A percentile compares a stretch with the other conserved stretches of the same genome.
Evolutionary conservation across 1,140 invertebrate genomes (phyloP).

Genomic region (Luehdorfia chinensis): DNA sequence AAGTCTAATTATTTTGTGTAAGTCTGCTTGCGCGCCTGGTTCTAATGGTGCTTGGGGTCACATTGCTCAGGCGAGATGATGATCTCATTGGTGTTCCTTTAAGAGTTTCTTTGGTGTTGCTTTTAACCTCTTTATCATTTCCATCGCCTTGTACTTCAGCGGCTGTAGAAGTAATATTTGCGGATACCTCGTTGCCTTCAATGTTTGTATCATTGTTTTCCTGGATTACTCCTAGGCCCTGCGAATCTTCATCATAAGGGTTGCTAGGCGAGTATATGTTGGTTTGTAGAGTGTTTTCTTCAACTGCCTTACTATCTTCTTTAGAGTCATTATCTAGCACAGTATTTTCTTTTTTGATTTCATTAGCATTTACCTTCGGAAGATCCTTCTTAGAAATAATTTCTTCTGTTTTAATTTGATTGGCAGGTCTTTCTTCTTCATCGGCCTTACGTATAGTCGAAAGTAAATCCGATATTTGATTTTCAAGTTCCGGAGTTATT

Average conservation of each 20-base stretch:
- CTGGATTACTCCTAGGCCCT: conserved; percentile 2
- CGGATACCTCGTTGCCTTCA: conserved; percentile 4
- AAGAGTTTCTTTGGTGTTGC: conserved; percentile 23
- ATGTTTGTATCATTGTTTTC: conserved; percentile 1
- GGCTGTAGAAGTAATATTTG: background rate
- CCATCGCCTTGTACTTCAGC: conserved; percentile 12
- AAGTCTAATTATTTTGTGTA: conserved; percentile 9
- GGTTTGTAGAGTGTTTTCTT: too few relatives aligned
- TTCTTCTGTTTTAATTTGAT: too few relatives aligned
- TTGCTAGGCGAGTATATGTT: too few relatives aligned
- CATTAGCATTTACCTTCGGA: too few relatives aligned
- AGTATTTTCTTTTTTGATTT: too few relatives aligned
- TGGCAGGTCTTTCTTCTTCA: conserved; percentile 12
- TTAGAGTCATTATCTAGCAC: too few relatives aligned
- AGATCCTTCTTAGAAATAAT: conserved; percentile 2
- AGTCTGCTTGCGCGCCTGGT: conserved; percentile 50
- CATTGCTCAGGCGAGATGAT: conserved; percentile 33
- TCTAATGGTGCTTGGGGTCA: conserved; percentile 42
- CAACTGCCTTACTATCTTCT: too few relatives aligned
- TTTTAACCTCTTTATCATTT: conserved; percentile 8
- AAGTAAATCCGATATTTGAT: conserved; percentile 43
- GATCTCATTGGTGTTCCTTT: conserved; percentile 38
- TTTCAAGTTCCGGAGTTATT: conserved; percentile 28
- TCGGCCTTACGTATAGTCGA: conserved; percentile 35
- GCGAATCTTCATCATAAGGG: too few relatives aligned